These are phyloP conservation scores for Collichthys lucidus DNA, from an alignment of 2,113 vertebrate genomes.

Conservation along the genomic window DNA sequence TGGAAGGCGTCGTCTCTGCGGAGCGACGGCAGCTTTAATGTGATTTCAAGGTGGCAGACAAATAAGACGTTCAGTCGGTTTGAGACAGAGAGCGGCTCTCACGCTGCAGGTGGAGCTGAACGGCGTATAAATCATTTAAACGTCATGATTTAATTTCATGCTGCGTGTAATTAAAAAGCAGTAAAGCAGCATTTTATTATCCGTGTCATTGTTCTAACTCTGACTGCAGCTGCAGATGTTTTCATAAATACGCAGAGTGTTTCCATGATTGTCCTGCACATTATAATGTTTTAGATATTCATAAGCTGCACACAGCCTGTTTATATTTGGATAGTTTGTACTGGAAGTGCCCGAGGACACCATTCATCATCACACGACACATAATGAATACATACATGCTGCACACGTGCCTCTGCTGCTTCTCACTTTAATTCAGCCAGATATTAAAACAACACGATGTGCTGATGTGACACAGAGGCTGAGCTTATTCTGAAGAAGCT, in stretches of 20 bases:
- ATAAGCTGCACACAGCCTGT: background rate
- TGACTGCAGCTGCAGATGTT: background rate
- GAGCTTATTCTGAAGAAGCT: too few relatives aligned
- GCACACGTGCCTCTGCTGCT: background rate
- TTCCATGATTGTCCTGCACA: background rate
- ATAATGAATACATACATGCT: background rate
- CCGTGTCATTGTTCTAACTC: conserved; percentile 14
- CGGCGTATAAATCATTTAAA: conserved; percentile 34
- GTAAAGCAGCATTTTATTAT: conserved; percentile 43
- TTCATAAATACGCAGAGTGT: background rate
- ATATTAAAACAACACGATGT: background rate
- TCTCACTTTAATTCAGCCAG: background rate
- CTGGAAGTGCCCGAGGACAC: background rate
- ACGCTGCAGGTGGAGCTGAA: background rate
- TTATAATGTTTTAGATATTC: conserved; percentile 25
- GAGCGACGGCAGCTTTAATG: background rate
- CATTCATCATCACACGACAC: conserved; percentile 17
- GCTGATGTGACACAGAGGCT: background rate
- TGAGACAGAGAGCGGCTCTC: background rate
- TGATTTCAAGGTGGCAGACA: conserved; percentile 4
- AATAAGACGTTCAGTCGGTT: conserved; percentile 5
- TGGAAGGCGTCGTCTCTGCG: background rate
- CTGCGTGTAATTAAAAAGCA: conserved; percentile 50
- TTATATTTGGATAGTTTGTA: conserved; percentile 5
- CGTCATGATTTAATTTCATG: conserved; percentile 49